These are phyloP conservation scores for Carlito syrichta DNA, from an alignment of 2,113 vertebrate species.

Conservation along the genomic window DNA sequence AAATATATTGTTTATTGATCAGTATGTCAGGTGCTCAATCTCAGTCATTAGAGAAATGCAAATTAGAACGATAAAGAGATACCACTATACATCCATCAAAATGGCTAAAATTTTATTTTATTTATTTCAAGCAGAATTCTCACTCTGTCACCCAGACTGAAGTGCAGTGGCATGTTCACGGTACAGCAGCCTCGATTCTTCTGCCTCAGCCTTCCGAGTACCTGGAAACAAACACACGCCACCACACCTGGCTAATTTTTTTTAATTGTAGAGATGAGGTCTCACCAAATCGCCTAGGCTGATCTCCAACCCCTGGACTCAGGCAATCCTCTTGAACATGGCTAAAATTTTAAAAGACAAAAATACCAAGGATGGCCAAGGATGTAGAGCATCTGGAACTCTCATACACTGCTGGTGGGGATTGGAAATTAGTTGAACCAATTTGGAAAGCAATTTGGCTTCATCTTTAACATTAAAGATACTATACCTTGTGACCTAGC, in stretches of 20 bases:
- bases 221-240: too few relatives aligned
- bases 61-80: slow-evolving; percentile 19
- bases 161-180: too few relatives aligned
- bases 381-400: neutral
- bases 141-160: too few relatives aligned
- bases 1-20: too few relatives aligned
- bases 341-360: slow-evolving; percentile 11
- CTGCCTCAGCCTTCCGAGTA: too few relatives aligned
- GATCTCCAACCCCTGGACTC: too few relatives aligned
- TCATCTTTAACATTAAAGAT: neutral
- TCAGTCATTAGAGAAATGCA: neutral
- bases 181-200: too few relatives aligned
- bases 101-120: slow-evolving; percentile 33
- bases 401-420: neutral
- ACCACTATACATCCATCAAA: neutral
- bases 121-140: too few relatives aligned
- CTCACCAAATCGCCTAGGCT: too few relatives aligned
- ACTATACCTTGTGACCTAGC: neutral
- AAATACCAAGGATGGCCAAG: neutral
- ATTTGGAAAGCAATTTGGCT: neutral
- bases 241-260: too few relatives aligned
- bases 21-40: neutral
- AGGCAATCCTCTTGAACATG: too few relatives aligned
- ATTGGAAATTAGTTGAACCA: neutral
- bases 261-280: too few relatives aligned